phyloP scores from a whole-genome alignment of 2,888 invertebrate species.

The Blomia tropicalis region DNA sequence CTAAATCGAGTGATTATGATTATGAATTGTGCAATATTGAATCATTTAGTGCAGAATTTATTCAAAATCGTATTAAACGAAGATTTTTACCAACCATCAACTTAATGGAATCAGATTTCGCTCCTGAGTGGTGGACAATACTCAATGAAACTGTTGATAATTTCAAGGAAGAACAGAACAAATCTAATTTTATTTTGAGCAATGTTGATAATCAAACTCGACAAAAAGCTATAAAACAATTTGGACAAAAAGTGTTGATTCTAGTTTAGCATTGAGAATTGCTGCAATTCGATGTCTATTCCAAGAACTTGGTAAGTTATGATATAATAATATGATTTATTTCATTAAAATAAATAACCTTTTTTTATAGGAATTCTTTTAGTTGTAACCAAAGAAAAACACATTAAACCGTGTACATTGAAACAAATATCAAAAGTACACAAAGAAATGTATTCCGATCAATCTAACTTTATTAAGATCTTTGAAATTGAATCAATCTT shows the following conservation, averaged over 20 bases:
- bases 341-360: background rate
- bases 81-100: background rate
- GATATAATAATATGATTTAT: background rate
- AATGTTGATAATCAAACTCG: background rate
- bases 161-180: too few relatives aligned
- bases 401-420: background rate
- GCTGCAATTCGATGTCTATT: slow-evolving; percentile 9
- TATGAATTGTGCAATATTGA: slow-evolving; percentile 1
- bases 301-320: background rate
- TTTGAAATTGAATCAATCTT: background rate
- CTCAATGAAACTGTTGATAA: background rate
- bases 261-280: background rate
- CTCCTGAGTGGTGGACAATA: background rate
- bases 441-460: background rate
- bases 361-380: too few relatives aligned
- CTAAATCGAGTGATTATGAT: background rate
- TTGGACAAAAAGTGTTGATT: background rate
- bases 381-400: too few relatives aligned
- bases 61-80: background rate
- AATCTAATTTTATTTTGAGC: background rate
- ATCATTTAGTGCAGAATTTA: background rate
- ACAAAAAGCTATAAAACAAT: too few relatives aligned
- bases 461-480: background rate
- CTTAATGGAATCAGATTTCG: background rate
- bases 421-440: background rate